Evolutionary conservation across 2,797 vertebrate genomes (phyloP), one percentile per base, ranked within the genome.

Genomic region (Chelon auratus): DNA sequence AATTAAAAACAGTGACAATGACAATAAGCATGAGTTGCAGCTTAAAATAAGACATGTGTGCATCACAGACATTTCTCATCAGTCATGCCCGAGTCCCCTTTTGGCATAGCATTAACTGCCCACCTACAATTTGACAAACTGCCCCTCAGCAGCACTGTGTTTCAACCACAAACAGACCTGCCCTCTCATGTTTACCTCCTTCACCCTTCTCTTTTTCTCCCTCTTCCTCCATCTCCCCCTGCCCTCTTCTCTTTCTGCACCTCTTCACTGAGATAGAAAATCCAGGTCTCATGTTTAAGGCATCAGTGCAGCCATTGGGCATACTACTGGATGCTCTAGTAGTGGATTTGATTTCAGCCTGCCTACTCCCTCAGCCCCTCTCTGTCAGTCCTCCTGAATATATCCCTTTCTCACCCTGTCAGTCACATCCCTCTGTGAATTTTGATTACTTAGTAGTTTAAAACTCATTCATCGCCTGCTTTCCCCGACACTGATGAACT

Each of bases 201-300:
- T 53, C 52, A 66, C 43, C 37, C 26, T 8, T 40, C 60, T 52
- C 33, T 37, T 45, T 69, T 72, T 53, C 56, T 80, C 57, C 78
- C 55, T 56, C 64, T 66, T 43, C 51, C 58, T 70, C 47, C 24
- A 54, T 69, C 62, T 72, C 57, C 37, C 69, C 58, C 40, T 71
- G 55, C 66, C 37, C 9, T 72, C 73, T 59, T 13, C 69, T 10
- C 72, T 48, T 61, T 68, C 72, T 45, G 48, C 61, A 61, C 74
- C 83, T 89, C 88, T 85, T 88, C 88, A 83, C 68, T 4, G 20
- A 84, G 81, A 91, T 91, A 57, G 86, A 82, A 88, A 89, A 89
- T 73, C 78, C 62, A 73, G 33, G 39, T 82, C 87, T 93, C 91
- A 91, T 91, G 91, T 92, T 91, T 92, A 88, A 93, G 78, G 88